These are phyloP conservation scores for Lipotes vexillifer DNA, from an alignment of 2,113 vertebrate genomes.

Conservation along the genomic window DNA sequence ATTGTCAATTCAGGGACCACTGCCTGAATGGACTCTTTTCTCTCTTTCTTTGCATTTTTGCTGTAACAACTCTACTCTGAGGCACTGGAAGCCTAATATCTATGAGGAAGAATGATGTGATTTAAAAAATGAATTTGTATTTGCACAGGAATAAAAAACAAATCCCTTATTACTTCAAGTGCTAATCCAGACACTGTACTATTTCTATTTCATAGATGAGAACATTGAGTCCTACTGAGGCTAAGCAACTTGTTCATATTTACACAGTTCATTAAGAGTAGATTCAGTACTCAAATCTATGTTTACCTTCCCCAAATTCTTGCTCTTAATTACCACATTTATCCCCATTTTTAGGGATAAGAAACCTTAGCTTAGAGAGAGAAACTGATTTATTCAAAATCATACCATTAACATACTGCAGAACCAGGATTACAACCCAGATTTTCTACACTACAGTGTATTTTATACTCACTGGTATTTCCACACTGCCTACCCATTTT, in stretches of 20 bases:
- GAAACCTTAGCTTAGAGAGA: not conserved
- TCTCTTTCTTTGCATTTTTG: not conserved
- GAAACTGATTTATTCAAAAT: not conserved
- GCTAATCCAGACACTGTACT: not conserved
- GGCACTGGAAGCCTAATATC: not conserved
- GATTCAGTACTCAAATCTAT: not conserved
- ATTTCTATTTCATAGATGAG: not conserved
- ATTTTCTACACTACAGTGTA: not conserved
- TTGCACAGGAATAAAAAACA: not conserved
- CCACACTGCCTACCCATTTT: not conserved
- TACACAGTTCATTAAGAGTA: not conserved
- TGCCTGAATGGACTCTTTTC: not conserved
- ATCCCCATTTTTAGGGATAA: not conserved
- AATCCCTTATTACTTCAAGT: not conserved
- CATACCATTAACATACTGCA: not conserved
- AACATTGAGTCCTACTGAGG: not conserved
- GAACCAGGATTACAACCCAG: not conserved
- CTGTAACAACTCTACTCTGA: not conserved
- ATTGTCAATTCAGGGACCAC: not conserved
- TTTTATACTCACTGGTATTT: not conserved
- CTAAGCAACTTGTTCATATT: not conserved
- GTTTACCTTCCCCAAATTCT: not conserved
- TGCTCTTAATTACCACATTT: not conserved
- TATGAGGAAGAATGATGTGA: not conserved
- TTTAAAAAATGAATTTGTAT: not conserved